Conservation (phyloP, 2,113 vertebrate species). For the Excalfactoria chinensis region DNA sequence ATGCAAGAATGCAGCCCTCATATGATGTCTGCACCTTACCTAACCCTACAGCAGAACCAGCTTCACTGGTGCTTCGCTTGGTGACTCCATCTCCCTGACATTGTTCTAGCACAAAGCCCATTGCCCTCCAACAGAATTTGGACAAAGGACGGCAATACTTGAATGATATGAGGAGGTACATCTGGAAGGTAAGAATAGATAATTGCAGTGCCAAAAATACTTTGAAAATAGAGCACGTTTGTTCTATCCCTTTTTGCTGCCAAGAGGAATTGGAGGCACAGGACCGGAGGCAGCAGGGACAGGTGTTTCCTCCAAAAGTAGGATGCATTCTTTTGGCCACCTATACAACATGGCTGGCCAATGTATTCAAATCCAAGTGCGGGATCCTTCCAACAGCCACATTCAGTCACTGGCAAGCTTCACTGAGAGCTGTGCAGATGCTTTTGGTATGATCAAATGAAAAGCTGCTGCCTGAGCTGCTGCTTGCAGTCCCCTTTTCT, state of each 20-base stretch:
- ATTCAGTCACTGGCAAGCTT: slow-evolving; percentile 26
- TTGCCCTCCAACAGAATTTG: not conserved
- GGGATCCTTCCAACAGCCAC: slow-evolving; percentile 47
- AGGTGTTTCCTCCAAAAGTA: slow-evolving; percentile 67
- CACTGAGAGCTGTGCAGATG: not conserved
- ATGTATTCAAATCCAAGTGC: not conserved
- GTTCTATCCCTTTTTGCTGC: slow-evolving; percentile 17
- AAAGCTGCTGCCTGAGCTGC: slow-evolving; percentile 31
- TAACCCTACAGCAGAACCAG: not conserved
- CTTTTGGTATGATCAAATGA: not conserved
- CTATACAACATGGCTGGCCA: slow-evolving; percentile 2
- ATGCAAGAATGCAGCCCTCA: not conserved
- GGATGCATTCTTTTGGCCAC: slow-evolving; percentile 53
- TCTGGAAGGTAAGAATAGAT: slow-evolving; percentile 46
- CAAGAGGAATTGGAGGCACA: not conserved
- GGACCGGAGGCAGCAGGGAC: slow-evolving; percentile 37
- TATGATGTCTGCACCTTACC: not conserved
- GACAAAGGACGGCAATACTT: not conserved
- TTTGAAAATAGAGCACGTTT: slow-evolving; percentile 41
- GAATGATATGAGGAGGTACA: not conserved
- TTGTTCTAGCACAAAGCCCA: not conserved
- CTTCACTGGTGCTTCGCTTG: not conserved
- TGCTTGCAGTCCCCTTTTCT: not conserved
- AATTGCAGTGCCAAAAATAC: slow-evolving; percentile 3
- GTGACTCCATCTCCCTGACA: not conserved